Conservation (phyloP, 1,140 invertebrate genomes). For the Cyclargus thomasi region DNA sequence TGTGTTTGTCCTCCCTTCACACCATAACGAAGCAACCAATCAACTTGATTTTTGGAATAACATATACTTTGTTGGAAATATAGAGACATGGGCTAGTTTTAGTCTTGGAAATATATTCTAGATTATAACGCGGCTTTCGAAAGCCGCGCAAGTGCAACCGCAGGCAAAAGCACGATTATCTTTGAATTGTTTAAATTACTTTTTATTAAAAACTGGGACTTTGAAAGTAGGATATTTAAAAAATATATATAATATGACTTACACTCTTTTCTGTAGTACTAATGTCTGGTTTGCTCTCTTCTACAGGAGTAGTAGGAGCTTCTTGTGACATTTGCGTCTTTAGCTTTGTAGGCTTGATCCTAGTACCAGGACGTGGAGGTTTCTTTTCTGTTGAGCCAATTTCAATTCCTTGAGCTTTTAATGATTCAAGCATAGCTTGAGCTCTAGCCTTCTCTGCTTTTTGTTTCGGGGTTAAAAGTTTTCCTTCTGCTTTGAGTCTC, state of each 20-base stretch:
- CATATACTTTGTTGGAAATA: too few species aligned
- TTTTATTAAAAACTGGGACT: too few species aligned
- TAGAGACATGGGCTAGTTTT: too few species aligned
- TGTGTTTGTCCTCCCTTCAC: too few species aligned
- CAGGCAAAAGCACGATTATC: too few species aligned
- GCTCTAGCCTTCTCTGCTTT: constrained; percentile 91
- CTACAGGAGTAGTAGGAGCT: constrained; percentile 63
- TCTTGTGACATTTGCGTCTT: constrained; percentile 77
- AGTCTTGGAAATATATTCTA: too few species aligned
- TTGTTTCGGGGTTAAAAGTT: constrained; percentile 93
- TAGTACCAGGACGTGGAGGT: constrained; percentile 81
- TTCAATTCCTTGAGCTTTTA: constrained; percentile 90
- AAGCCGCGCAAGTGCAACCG: too few species aligned
- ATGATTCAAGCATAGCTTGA: constrained; percentile 89
- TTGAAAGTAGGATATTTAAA: too few species aligned
- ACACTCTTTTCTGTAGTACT: constrained; percentile 77
- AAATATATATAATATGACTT: constrained; percentile 18
- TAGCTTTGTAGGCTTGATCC: constrained; percentile 83
- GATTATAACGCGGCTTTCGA: too few species aligned
- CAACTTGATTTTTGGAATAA: too few species aligned
- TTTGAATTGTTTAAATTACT: too few species aligned
- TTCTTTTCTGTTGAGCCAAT: constrained; percentile 77
- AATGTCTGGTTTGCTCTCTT: constrained; percentile 75
- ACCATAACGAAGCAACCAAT: too few species aligned
- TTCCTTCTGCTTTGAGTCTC: constrained; percentile 95